Percentiles rank a stretch among this genome's conserved stretches.
Evolutionary conservation across 2,888 invertebrate genomes (phyloP).

Genomic region (Fabriciana adippe): DNA sequence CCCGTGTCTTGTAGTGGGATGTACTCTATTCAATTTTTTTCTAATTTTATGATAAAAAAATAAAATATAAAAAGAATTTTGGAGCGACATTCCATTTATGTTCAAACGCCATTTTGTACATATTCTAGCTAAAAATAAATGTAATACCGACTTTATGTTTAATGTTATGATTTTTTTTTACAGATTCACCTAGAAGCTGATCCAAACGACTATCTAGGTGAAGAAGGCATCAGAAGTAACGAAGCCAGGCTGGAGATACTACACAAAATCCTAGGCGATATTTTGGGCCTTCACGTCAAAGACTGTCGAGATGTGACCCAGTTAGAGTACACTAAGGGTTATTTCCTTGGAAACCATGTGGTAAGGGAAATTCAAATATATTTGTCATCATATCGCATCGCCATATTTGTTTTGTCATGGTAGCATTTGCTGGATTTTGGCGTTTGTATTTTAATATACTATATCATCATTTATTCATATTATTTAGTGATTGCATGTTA

Average conservation of each 20-base stretch:
- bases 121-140: no score
- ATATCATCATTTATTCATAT: no score
- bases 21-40: no score
- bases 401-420: conserved; percentile 46
- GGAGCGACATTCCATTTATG: no score
- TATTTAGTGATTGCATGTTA: no score
- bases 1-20: no score
- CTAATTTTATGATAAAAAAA: no score
- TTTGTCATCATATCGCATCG: conserved; percentile 48
- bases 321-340: conserved; percentile 84
- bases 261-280: conserved; percentile 86
- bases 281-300: conserved; percentile 85
- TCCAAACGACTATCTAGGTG: conserved; percentile 80
- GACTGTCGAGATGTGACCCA: conserved; percentile 55
- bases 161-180: conserved; percentile 23
- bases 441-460: conserved; percentile 33
- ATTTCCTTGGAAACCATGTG: conserved; percentile 91
- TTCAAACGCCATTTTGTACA: no score
- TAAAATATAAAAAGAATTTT: no score
- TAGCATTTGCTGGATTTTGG: conserved; percentile 56
- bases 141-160: no score
- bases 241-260: conserved; percentile 89
- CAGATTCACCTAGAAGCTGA: conserved; percentile 92
- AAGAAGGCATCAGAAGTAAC: conserved; percentile 77
- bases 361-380: conserved; percentile 70